Percentiles rank a stretch among this genome's conserved stretches.
phyloP scores from a whole-genome alignment of 1,140 invertebrate species.

The Brachionus koreanus region DNA sequence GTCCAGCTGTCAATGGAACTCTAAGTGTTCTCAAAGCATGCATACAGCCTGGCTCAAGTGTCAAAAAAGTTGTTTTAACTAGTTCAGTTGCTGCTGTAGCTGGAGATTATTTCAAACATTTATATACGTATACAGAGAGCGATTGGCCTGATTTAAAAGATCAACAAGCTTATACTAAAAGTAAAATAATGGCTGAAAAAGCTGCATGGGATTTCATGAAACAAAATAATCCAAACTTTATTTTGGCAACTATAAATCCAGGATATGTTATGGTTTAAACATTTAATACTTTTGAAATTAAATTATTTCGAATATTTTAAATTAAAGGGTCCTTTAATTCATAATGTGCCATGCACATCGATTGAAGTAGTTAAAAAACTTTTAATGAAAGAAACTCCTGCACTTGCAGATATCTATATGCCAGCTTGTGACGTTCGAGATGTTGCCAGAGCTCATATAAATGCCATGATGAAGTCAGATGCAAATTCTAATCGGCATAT shows the following conservation, averaged over 20 bases:
- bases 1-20: slow-evolving; percentile 63
- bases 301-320: background rate
- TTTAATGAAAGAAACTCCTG: slow-evolving; percentile 59
- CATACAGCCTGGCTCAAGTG: slow-evolving; percentile 52
- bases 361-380: slow-evolving; percentile 57
- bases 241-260: slow-evolving; percentile 59
- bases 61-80: slow-evolving; percentile 64
- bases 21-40: slow-evolving; percentile 62
- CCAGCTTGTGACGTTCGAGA: slow-evolving; percentile 62
- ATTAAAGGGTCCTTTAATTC: slow-evolving; percentile 40
- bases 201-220: slow-evolving; percentile 64
- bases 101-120: slow-evolving; percentile 52
- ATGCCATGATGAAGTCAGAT: slow-evolving; percentile 60
- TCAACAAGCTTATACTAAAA: slow-evolving; percentile 58
- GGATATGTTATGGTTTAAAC: slow-evolving; percentile 55
- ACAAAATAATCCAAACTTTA: slow-evolving; percentile 61
- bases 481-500: slow-evolving; percentile 54
- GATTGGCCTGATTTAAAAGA: slow-evolving; percentile 60
- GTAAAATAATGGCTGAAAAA: slow-evolving; percentile 63
- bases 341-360: slow-evolving; percentile 30
- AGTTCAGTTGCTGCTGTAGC: slow-evolving; percentile 62
- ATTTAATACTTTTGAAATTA: slow-evolving; percentile 58
- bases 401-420: slow-evolving; percentile 60
- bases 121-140: slow-evolving; percentile 60
- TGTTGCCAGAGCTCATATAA: slow-evolving; percentile 63